phyloP scores from a whole-genome alignment of 2,113 vertebrate genomes.

The Alligator sinensis region DNA sequence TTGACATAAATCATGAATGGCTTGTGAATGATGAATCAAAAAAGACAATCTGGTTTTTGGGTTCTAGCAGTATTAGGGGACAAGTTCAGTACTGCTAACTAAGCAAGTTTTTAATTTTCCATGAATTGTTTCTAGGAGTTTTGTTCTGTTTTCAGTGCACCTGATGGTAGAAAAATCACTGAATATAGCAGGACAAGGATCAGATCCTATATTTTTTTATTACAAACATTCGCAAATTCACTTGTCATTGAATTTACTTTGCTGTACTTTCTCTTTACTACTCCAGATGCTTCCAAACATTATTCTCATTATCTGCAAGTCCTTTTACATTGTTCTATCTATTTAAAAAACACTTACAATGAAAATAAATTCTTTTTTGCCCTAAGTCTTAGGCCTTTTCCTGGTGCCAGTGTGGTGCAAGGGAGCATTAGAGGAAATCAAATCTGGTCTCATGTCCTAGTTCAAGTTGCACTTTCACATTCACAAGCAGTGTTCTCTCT shows the following conservation, averaged over 20 bases:
- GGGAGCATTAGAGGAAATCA: not conserved
- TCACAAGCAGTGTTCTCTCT: not conserved
- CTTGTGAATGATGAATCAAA: slow-evolving; percentile 13
- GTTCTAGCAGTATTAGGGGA: not conserved
- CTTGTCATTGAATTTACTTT: not conserved
- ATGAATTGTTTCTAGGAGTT: no score
- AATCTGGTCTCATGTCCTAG: not conserved
- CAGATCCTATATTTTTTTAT: not conserved
- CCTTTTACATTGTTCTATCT: not conserved
- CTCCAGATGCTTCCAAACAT: not conserved
- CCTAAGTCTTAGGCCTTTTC: not conserved
- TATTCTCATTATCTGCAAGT: not conserved
- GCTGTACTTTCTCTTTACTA: not conserved
- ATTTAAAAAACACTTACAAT: not conserved
- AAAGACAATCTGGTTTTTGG: not conserved
- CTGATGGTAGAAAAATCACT: not conserved
- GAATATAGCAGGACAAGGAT: not conserved
- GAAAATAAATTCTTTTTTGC: not conserved
- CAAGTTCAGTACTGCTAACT: not conserved
- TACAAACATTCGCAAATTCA: not conserved
- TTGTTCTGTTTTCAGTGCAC: not conserved
- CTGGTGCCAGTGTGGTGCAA: not conserved
- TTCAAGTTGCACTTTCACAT: not conserved
- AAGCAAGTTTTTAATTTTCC: no score
- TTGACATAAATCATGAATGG: slow-evolving; percentile 7